These are phyloP conservation scores for Saccostrea cuccullata DNA, from an alignment of 1,140 invertebrate species.

Conservation along the genomic window DNA sequence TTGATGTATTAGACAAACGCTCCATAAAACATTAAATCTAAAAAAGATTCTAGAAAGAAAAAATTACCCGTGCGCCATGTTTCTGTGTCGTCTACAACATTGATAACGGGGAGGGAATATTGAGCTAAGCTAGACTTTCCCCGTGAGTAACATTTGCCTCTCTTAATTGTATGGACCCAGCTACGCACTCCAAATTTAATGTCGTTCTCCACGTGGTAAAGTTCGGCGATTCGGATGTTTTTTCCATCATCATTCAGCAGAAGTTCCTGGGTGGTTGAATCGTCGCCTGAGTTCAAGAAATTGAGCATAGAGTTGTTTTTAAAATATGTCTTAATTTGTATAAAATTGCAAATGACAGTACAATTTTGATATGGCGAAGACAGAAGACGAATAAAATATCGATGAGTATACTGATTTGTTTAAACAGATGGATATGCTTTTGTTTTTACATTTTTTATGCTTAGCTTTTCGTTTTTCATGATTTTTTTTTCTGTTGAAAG, in stretches of 20 bases:
- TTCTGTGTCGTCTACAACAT: neutral
- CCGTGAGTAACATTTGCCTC: neutral
- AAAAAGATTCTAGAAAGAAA: too few species aligned
- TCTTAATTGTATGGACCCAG: conserved; percentile 21
- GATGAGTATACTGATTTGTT: too few species aligned
- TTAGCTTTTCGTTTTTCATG: too few species aligned
- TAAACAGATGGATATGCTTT: too few species aligned
- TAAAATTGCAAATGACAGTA: too few species aligned
- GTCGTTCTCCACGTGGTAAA: conserved; percentile 1
- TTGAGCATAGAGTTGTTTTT: neutral
- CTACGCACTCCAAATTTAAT: conserved; percentile 16
- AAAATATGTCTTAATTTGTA: too few species aligned
- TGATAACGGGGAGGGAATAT: neutral
- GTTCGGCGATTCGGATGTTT: neutral
- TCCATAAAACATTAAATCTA: too few species aligned
- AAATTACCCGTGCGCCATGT: conserved; percentile 25
- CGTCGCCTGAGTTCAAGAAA: neutral
- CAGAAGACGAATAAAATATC: too few species aligned
- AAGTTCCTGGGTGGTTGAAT: neutral
- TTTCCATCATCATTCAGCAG: conserved; percentile 30
- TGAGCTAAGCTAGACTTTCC: neutral
- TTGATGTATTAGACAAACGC: too few species aligned
- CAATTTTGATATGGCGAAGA: too few species aligned
- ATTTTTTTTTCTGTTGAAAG: too few species aligned
- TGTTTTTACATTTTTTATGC: too few species aligned